These are phyloP conservation scores for Acropora yongei DNA, from an alignment of 64 coral and sea anemone genomes.

Conservation along the genomic window DNA sequence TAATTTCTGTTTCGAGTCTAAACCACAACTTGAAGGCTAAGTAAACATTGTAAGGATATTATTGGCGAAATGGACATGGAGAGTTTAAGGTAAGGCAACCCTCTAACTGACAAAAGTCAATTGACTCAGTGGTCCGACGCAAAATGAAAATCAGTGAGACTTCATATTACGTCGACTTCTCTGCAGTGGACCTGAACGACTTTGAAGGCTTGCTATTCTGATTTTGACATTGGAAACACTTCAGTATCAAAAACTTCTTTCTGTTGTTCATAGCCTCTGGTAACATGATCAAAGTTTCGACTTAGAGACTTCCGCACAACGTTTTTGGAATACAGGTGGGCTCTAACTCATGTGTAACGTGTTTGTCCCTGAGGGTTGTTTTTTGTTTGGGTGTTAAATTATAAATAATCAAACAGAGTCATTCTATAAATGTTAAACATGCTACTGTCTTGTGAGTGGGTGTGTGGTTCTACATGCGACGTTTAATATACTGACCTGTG, in stretches of 20 bases:
- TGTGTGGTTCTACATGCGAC: no score
- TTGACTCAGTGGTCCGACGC: background rate
- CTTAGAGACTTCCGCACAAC: no score
- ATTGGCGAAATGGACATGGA: background rate
- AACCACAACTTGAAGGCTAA: background rate
- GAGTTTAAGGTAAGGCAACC: background rate
- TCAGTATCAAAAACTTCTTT: no score
- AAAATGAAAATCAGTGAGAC: background rate
- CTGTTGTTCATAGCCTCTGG: background rate
- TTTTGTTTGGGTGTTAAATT: no score
- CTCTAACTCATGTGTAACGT: no score
- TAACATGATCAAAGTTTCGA: background rate
- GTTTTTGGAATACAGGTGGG: no score
- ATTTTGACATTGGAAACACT: background rate
- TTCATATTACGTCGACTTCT: background rate
- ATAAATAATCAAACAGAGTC: no score
- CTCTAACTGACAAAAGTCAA: background rate
- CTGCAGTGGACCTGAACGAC: background rate
- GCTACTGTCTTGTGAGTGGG: no score
- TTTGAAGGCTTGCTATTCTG: background rate
- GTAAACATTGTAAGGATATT: background rate
- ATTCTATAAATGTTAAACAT: no score
- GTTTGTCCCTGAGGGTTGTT: no score
- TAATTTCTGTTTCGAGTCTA: background rate
- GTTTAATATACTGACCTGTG: no score